phyloP scores from a whole-genome alignment of 2,888 invertebrate genomes.

The Eutolmus rufibarbis region DNA sequence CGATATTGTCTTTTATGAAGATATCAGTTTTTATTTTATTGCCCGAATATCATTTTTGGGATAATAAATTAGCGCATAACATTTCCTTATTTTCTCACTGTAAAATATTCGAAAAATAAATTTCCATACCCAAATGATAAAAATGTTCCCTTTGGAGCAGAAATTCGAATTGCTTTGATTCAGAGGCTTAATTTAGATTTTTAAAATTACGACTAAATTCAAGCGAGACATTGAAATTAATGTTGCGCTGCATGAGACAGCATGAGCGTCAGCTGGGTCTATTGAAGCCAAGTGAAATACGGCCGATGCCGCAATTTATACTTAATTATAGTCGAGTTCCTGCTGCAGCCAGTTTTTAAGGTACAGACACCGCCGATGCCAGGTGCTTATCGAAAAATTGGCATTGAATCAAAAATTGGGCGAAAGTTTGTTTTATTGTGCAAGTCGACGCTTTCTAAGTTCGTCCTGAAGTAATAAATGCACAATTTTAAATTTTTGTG shows the following conservation, averaged over 20 bases:
- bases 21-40: not conserved
- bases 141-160: not conserved
- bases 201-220: not conserved
- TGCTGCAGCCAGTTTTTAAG: not conserved
- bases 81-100: not conserved
- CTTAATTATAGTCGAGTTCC: not conserved
- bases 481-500: not conserved
- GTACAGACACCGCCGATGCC: not conserved
- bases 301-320: not conserved
- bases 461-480: not conserved
- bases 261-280: not conserved
- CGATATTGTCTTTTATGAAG: not conserved
- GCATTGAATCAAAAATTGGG: not conserved
- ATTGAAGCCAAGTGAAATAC: not conserved
- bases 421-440: not conserved
- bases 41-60: not conserved
- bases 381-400: not conserved
- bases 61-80: not conserved
- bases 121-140: not conserved
- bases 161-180: not conserved
- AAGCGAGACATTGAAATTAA: not conserved
- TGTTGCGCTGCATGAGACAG: not conserved
- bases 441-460: not conserved
- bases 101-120: not conserved
- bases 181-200: not conserved